Evolutionary conservation across 1,140 invertebrate genomes (phyloP).

Genomic region (Diorhabda carinulata): DNA sequence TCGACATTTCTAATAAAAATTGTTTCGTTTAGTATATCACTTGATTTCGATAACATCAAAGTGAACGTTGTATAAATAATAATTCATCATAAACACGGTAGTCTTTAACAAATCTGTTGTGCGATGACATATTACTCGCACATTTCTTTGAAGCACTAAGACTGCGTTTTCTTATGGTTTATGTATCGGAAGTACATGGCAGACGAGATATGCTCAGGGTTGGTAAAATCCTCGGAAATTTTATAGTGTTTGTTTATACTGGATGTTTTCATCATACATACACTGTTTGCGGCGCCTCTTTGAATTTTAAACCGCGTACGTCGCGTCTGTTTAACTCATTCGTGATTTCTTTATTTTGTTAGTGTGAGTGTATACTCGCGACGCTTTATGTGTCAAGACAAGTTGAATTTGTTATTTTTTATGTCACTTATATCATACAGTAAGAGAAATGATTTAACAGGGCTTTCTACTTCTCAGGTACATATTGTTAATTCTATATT

Average conservation of each 20-base stretch:
- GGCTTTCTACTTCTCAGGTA: too few species aligned
- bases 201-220: neutral
- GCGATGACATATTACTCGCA: slow-evolving; percentile 1
- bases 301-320: neutral
- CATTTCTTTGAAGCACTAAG: neutral
- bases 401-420: neutral
- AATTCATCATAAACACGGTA: neutral
- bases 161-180: neutral
- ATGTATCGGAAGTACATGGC: neutral
- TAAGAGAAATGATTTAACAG: too few species aligned
- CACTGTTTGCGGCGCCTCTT: neutral
- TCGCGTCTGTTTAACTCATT: neutral
- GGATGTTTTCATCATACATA: neutral
- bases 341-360: neutral
- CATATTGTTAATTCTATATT: too few species aligned
- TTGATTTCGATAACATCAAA: neutral
- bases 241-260: slow-evolving; percentile 3
- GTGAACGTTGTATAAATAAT: neutral
- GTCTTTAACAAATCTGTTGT: neutral
- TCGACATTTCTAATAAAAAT: neutral
- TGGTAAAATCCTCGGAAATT: slow-evolving; percentile 2
- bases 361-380: neutral
- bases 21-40: neutral
- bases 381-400: neutral
- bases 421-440: too few species aligned